These are phyloP conservation scores for Clupea harengus DNA, from an alignment of 2,113 vertebrate genomes.

Conservation along the genomic window DNA sequence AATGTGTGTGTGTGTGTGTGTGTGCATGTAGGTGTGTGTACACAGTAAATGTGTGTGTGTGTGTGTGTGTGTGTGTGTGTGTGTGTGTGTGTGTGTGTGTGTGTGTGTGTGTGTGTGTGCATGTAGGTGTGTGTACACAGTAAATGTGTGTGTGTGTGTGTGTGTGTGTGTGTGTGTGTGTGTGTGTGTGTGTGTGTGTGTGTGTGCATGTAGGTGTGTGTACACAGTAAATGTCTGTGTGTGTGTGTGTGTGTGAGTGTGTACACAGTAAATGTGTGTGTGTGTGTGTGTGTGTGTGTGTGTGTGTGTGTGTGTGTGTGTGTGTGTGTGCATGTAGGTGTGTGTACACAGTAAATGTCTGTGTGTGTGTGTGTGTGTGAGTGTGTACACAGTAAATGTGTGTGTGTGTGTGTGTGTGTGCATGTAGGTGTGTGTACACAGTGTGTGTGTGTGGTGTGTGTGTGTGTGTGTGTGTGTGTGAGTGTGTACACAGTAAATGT, in stretches of 20 bases:
- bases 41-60: no score
- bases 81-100: no score
- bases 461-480: conserved; percentile 16
- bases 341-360: no score
- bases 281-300: conserved; percentile 1
- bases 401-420: conserved; percentile 8
- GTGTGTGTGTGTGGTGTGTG: conserved; percentile 10
- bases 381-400: background rate
- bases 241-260: background rate
- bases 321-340: background rate
- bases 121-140: no score
- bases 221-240: background rate
- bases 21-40: background rate
- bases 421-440: no score
- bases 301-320: conserved; percentile 10
- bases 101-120: no score
- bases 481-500: background rate
- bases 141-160: no score
- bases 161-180: no score
- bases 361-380: conserved; percentile 3
- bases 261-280: no score
- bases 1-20: conserved; percentile 3
- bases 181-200: no score
- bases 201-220: background rate
- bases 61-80: no score